Evolutionary conservation across 2,113 vertebrate genomes (phyloP), one percentile per base, ranked within the genome.

Genomic region (Carlito syrichta): DNA sequence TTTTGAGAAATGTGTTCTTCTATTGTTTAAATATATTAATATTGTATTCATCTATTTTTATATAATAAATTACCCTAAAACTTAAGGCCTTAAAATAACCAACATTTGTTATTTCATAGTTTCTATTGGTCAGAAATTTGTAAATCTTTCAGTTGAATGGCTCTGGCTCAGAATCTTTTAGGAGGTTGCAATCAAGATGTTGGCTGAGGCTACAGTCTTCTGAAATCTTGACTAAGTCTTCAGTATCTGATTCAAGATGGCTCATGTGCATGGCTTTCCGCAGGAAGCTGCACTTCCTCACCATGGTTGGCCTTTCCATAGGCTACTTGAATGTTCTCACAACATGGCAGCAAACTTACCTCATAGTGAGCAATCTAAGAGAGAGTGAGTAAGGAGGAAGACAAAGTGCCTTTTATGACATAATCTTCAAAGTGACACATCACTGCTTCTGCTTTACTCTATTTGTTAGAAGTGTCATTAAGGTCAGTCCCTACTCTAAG

Each of bases 1-100:
- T n/a, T 95, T 58, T 96, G 94, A 97, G 94, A 97, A 86, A 82
- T 62, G 23, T 97, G 63, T 95, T 96, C 96, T 86, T 96, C 79
- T 77, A 96, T 82, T 96, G 22, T 86, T 79, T 95, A 97, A 97
- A 93, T 73, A 60, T 89, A 86, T 89, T 60, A 52, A 5, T 71
- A 16, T 73, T 11, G 74, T 76, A 43, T 35, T 83, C n/a, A 86
- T 14, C 22, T 40, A 58, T 48, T 58, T 68, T 73, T 66, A 58
- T 54, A 0, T 90, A 38, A 50, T 13, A 83, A 78, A 58, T 60
- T 91, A 66, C 11, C 17, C 40, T 40, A 78, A 90, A 56, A 87
- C 6, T 30, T 48, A 79, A 43, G 45, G 20, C 6, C 38, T 81
- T 87, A 83, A 91, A 89, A 68, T 27, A 94, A 60, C 32, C 74